Conservation (phyloP, 2,797 vertebrate species). For the Microhierax caerulescens region DNA sequence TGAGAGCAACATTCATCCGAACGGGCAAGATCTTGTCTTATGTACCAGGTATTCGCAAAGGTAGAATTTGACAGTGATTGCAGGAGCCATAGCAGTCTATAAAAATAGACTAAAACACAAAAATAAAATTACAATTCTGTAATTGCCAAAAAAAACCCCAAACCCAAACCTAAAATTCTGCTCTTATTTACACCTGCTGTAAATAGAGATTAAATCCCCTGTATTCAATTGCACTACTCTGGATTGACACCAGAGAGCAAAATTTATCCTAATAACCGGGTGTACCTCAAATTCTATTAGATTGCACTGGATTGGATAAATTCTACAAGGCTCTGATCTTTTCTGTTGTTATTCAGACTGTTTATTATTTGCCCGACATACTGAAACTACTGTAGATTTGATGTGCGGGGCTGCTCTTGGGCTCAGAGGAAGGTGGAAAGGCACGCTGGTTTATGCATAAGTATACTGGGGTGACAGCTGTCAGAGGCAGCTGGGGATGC, state of each 20-base stretch:
- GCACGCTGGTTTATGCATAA: not conserved
- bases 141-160: not conserved
- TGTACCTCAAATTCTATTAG: not conserved
- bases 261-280: not conserved
- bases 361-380: not conserved
- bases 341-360: not conserved
- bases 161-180: not conserved
- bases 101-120: not conserved
- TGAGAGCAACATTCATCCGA: not conserved
- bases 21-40: not conserved
- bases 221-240: not conserved
- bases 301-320: not conserved
- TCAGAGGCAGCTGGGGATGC: not conserved
- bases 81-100: not conserved
- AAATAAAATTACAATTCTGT: not conserved
- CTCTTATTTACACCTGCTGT: not conserved
- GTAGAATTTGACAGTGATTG: not conserved
- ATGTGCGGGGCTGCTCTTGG: not conserved
- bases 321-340: not conserved
- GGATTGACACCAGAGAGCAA: constrained; percentile 40
- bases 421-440: not conserved
- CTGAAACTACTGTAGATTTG: not conserved
- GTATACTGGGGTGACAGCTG: not conserved
- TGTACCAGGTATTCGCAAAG: not conserved
- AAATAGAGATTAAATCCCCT: not conserved